Evolutionary conservation across 2,888 invertebrate genomes (phyloP), one percentile per base, ranked within the genome.

Genomic region (Spodoptera picta): DNA sequence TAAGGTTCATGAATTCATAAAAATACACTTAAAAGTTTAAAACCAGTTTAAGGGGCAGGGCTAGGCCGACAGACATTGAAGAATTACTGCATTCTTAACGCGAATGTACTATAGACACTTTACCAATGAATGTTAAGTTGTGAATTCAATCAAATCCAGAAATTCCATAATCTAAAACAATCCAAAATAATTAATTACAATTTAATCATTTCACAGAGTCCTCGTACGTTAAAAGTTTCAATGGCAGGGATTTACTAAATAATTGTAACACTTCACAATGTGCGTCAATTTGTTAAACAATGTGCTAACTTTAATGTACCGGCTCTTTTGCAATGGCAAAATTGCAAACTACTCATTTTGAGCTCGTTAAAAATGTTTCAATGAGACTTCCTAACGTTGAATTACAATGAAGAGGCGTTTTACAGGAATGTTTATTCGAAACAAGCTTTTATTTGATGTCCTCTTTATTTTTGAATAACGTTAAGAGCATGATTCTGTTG

Each of bases 341-440:
- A 53, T 53, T 53, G 47, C 10, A 11, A 50, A 58, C 36, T 47
- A 14, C 12, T 24, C 55, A 11, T 50, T 63, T 60, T 27, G 9
- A 49, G 11, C 52, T 75, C 43, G 66, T 66, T 61, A 53, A 56
- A 48, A 60, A 64, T 66, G 45, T 64, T 66, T 65, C 49, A 57
- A 53, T 58, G 19, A 57, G 19, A 52, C 12, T 62, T 46, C 19
- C n/a, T 23, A 46, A 43, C 36, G 23, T 10, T 44, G 24, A 12
- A 53, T 57, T 64, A 50, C 47, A 50, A 52, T 65, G 23, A 52
- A 3, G 4, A 43, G 1, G 6, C 19, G 14, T 11, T n/a, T n/a
- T 42, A 31, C 42, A 61, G 46, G 44, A 50, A 36, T 50, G 14
- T 50, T 60, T 36, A n/a, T 9, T 12, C 5, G 51, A 36, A 11